Conservation (phyloP, 2,113 vertebrate species). For the Litocranius walleri region DNA sequence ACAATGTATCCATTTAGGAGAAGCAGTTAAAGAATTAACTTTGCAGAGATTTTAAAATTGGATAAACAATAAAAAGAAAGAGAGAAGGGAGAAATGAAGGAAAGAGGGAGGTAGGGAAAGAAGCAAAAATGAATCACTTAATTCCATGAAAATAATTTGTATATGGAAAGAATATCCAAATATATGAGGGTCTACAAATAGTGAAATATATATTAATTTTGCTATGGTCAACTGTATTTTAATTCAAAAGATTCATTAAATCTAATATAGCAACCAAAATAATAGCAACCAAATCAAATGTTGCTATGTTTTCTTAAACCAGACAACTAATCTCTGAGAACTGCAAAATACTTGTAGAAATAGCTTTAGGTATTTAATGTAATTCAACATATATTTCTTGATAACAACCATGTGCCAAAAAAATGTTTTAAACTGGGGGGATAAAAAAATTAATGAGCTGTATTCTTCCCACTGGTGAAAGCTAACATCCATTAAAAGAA, state of each 20-base stretch:
- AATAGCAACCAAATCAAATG: neutral
- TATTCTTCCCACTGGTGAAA: neutral
- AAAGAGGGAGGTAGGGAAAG: rapidly evolving
- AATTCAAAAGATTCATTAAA: neutral
- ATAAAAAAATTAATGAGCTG: neutral
- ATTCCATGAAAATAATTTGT: neutral
- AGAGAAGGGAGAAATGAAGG: neutral
- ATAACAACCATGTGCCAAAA: neutral
- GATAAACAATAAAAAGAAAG: neutral
- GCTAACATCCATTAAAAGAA: neutral
- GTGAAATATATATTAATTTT: neutral
- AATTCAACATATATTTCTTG: neutral
- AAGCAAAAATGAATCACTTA: neutral
- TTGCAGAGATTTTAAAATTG: neutral
- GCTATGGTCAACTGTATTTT: neutral
- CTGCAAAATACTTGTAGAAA: neutral
- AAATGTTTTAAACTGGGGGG: neutral
- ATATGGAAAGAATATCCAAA: neutral
- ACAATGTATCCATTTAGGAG: neutral
- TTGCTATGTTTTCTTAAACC: neutral
- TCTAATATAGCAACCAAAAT: neutral
- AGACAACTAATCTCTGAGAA: neutral
- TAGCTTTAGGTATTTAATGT: neutral
- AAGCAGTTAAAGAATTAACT: neutral
- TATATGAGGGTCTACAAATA: neutral